Conservation (phyloP, 2,113 vertebrate species). For the Geococcyx californianus region DNA sequence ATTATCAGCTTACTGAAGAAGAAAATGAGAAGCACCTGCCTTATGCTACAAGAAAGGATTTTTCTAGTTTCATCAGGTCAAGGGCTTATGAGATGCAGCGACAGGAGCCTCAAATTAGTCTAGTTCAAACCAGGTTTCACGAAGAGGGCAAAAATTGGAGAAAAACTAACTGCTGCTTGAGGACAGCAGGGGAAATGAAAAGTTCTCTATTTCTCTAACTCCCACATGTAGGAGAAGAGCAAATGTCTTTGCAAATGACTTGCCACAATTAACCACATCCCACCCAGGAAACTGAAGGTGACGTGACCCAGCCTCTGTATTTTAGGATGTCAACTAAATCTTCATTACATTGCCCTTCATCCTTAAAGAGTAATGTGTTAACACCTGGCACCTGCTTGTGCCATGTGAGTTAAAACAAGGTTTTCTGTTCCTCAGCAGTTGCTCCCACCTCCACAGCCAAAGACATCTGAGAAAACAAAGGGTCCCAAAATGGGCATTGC, state of each 20-base stretch:
- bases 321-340: background rate
- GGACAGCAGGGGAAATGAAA: background rate
- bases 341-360: background rate
- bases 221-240: background rate
- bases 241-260: background rate
- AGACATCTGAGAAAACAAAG: background rate
- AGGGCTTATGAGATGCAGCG: background rate
- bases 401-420: background rate
- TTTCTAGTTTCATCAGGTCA: background rate
- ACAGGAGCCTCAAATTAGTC: background rate
- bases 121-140: background rate
- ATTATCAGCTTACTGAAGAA: background rate
- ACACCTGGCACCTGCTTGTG: background rate
- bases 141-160: background rate
- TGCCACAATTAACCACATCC: background rate
- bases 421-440: background rate
- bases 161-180: background rate
- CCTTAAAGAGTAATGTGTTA: background rate
- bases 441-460: background rate
- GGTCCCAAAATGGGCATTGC: rapidly evolving
- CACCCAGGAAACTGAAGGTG: background rate
- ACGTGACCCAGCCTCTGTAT: background rate
- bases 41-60: background rate
- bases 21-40: background rate
- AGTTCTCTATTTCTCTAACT: background rate